Evolutionary conservation across 2,113 vertebrate genomes (phyloP).

Genomic region (Ailuropoda melanoleuca): DNA sequence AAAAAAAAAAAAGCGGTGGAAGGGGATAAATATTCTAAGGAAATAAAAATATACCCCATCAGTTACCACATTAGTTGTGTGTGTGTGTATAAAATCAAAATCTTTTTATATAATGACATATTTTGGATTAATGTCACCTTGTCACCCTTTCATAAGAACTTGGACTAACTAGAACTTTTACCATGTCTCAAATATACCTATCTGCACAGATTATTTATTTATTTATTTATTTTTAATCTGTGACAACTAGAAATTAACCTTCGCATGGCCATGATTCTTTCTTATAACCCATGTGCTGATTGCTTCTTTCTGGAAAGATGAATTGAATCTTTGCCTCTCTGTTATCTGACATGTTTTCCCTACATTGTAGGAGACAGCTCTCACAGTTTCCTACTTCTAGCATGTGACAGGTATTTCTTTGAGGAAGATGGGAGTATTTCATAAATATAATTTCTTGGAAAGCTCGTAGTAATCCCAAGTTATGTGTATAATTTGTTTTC

Average conservation of each 20-base stretch:
- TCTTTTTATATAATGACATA: not conserved
- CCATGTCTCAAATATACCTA: not conserved
- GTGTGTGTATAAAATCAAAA: not conserved
- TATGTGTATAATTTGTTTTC: constrained; percentile 41
- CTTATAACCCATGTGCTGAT: not conserved
- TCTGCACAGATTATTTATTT: not conserved
- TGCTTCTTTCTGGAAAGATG: constrained; percentile 62
- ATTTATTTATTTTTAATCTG: not conserved
- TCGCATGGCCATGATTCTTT: constrained; percentile 4
- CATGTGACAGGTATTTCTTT: constrained; percentile 27
- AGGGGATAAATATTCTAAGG: not conserved
- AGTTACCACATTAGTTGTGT: not conserved
- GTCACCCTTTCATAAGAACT: not conserved
- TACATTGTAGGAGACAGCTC: not conserved
- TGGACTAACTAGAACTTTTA: not conserved
- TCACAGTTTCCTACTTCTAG: constrained; percentile 59
- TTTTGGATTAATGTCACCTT: not conserved
- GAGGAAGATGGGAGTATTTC: not conserved
- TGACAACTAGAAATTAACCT: not conserved
- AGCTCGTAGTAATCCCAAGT: not conserved
- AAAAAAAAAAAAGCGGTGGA: not conserved
- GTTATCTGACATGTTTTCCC: constrained; percentile 36
- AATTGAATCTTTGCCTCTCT: constrained; percentile 27
- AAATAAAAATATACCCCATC: not conserved
- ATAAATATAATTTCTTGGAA: constrained; percentile 50